These are phyloP conservation scores for Brachylomia viminalis DNA, from an alignment of 2,888 invertebrate genomes.

Conservation along the genomic window DNA sequence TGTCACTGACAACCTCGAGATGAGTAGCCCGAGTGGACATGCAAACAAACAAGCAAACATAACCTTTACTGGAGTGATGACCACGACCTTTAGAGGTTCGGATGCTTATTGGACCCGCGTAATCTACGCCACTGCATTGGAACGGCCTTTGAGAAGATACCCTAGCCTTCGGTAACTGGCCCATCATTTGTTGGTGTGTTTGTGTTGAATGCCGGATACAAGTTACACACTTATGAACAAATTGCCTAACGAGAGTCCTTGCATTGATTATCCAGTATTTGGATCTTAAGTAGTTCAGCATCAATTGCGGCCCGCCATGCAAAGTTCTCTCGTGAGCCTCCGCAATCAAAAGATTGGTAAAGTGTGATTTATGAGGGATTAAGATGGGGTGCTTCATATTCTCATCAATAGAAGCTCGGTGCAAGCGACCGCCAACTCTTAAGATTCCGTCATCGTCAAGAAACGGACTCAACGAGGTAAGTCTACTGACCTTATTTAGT, in stretches of 20 bases:
- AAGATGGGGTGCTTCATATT: constrained; percentile 13
- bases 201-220: constrained; percentile 5
- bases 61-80: constrained; percentile 3
- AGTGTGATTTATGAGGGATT: constrained; percentile 13
- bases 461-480: constrained; percentile 13
- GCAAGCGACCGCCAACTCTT: constrained; percentile 15
- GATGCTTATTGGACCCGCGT: constrained; percentile 9
- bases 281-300: constrained; percentile 16
- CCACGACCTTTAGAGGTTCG: background rate
- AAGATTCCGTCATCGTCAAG: constrained; percentile 7
- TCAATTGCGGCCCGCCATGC: constrained; percentile 22
- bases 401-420: constrained; percentile 9
- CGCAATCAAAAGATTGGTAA: constrained; percentile 7
- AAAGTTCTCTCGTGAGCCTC: constrained; percentile 17
- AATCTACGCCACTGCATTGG: constrained; percentile 9
- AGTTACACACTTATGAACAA: constrained; percentile 14
- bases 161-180: constrained; percentile 13
- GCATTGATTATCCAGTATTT: constrained; percentile 13
- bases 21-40: constrained; percentile 8
- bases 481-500: constrained; percentile 8
- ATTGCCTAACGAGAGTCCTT: constrained; percentile 12
- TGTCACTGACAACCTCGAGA: background rate
- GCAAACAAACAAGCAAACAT: constrained; percentile 5
- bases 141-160: constrained; percentile 19
- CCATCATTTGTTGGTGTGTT: constrained; percentile 17